Base-by-base conservation (phyloP, 2,113 vertebrate genomes). In the Catharus fuscescens region DNA sequence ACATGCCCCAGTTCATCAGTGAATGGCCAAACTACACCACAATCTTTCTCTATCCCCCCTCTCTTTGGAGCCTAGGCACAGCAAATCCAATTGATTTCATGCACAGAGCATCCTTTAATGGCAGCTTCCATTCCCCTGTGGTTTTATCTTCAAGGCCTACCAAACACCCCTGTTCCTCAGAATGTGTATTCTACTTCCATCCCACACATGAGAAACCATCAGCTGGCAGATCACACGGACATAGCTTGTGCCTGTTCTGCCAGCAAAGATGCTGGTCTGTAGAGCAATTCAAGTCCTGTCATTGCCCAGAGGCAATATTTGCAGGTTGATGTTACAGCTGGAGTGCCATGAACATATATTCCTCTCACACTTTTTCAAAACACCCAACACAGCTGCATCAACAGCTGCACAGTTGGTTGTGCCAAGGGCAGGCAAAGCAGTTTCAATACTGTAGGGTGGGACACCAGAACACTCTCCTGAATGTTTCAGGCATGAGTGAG, bases 61-160 rank as follows among this genome's bases (percentile, higher is more conserved):
- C 7, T 66, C 28, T 67, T n/a, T 64, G 31, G 53, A 38, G 44
- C 0, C 0, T 1, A 25, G 31, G 31, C 28, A 66, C 1, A 61
- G 47, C 47, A 86, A 61, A 70, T 32, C 26, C 60, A 92, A 45
- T 6, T 29, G 40, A 70, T 18, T 73, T 70, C 14, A 52, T 20
- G 26, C 64, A 65, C 23, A 56, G 9, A 47, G 18, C 19, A 66
- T n/a, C 52, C 38, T 74, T 32, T 36, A 80, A 3, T 4, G 15
- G 81, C 60, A 83, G 34, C 38, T 62, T 84, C 54, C 56, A 59
- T 20, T 53, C 9, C 74, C 44, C 36, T 47, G 6, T 25, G 34
- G 29, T 92, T 81, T 52, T 48, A 2, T 42, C 24, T 70, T 69
- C 54, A 80, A 80, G 32, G 62, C 34, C 87, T 48, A 20, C 23